Conservation (phyloP, 2,888 invertebrate species). For the Nomada lathburiana region DNA sequence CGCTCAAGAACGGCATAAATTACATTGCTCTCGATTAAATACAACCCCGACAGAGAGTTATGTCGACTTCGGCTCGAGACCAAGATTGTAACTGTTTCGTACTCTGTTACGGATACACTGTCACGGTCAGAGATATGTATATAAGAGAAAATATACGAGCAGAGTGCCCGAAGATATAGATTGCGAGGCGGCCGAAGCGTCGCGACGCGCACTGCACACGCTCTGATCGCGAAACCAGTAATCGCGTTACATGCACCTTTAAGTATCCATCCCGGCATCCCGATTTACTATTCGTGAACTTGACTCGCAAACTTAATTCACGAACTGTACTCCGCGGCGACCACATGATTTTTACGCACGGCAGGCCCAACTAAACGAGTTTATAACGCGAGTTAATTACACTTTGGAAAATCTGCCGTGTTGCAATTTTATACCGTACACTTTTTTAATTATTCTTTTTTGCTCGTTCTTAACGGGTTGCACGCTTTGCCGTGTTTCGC, state of each 20-base stretch:
- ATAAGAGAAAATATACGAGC: constrained; percentile 45
- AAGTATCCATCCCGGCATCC: constrained; percentile 11
- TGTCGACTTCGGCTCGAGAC: constrained; percentile 35
- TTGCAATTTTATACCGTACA: not conserved
- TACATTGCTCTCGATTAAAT: constrained; percentile 48
- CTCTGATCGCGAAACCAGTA: constrained; percentile 41
- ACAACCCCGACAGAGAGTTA: constrained; percentile 53
- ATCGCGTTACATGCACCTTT: constrained; percentile 28
- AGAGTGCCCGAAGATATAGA: constrained; percentile 34
- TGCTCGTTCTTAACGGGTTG: not conserved
- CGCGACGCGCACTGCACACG: not conserved
- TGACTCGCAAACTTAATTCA: not conserved
- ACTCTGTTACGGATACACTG: constrained; percentile 41
- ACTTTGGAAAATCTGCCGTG: not conserved
- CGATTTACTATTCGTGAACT: constrained; percentile 32
- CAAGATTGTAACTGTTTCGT: constrained; percentile 59
- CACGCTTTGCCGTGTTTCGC: not conserved
- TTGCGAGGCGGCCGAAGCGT: constrained; percentile 28
- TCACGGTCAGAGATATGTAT: constrained; percentile 43
- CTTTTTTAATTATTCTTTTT: not conserved
- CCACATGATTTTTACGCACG: not conserved
- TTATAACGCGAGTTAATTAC: constrained; percentile 1
- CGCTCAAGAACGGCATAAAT: constrained; percentile 51
- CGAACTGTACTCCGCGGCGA: not conserved
- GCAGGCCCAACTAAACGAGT: not conserved